Evolutionary conservation across 2,113 vertebrate genomes (phyloP).

Genomic region (Macquaria ambigua): DNA sequence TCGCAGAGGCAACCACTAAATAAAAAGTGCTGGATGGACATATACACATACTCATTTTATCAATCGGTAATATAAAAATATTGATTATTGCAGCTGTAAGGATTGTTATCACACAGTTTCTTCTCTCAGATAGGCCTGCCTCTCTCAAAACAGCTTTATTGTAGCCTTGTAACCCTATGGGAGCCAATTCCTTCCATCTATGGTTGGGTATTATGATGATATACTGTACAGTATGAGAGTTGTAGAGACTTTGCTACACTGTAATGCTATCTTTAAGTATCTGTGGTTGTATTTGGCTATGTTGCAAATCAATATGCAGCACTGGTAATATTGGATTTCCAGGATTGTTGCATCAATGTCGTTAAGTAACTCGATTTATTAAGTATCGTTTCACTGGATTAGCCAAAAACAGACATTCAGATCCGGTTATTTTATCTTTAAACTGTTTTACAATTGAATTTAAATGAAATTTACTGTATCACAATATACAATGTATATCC

Average conservation of each 20-base stretch:
- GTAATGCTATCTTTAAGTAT: background rate
- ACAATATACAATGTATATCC: too few species aligned
- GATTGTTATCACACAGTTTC: background rate
- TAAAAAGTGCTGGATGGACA: background rate
- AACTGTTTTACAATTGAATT: too few species aligned
- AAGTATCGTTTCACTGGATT: background rate
- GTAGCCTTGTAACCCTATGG: too few species aligned
- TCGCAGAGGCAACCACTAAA: background rate
- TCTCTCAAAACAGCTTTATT: background rate
- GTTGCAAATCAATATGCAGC: background rate
- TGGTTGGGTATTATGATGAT: background rate
- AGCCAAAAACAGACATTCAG: background rate
- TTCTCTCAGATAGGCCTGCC: too few species aligned
- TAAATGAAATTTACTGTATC: too few species aligned
- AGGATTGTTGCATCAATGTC: background rate
- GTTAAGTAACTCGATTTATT: background rate
- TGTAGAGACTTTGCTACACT: background rate
- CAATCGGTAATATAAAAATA: background rate
- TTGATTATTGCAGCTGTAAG: background rate
- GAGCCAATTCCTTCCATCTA: background rate
- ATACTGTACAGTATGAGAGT: background rate
- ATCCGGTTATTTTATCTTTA: too few species aligned
- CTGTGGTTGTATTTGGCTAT: background rate
- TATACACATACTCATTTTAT: background rate
- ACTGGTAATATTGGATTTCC: background rate